Conservation (phyloP, 2,113 vertebrate species). For the Anhinga rufa region DNA sequence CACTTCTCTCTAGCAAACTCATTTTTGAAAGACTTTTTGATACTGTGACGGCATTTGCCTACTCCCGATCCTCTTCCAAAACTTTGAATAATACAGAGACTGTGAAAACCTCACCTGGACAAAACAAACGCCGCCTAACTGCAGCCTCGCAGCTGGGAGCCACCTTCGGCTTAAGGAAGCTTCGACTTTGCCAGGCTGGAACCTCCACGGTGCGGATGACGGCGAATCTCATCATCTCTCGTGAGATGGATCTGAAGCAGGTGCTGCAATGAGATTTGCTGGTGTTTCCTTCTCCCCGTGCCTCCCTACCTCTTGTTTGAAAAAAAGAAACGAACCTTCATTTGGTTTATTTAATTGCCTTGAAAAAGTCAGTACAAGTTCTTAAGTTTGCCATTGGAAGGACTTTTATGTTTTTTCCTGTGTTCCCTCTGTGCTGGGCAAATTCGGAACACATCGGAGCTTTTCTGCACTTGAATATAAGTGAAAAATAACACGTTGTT, state of each 20-base stretch:
- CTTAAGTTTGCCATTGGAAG: background rate
- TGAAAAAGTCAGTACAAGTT: background rate
- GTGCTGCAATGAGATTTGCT: background rate
- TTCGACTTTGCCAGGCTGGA: background rate
- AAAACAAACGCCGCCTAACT: background rate
- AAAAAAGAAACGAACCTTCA: background rate
- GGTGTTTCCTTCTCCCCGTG: background rate
- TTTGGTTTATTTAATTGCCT: conserved; percentile 1
- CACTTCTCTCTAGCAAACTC: background rate
- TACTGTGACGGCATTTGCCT: background rate
- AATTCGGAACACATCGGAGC: background rate
- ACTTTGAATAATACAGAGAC: background rate
- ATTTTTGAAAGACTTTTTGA: background rate
- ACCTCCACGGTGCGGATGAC: background rate
- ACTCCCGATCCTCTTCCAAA: background rate
- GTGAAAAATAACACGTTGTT: background rate
- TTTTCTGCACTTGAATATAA: background rate
- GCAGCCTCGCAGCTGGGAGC: background rate
- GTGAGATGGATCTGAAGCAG: background rate
- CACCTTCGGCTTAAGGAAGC: background rate
- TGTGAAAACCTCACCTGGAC: background rate
- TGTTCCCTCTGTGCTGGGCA: background rate
- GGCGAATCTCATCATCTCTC: background rate
- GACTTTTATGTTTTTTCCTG: background rate
- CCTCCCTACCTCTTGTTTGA: conserved; percentile 4